These are phyloP conservation scores for Liposcelis brunnea DNA, from an alignment of 2,888 invertebrate species.

Conservation along the genomic window DNA sequence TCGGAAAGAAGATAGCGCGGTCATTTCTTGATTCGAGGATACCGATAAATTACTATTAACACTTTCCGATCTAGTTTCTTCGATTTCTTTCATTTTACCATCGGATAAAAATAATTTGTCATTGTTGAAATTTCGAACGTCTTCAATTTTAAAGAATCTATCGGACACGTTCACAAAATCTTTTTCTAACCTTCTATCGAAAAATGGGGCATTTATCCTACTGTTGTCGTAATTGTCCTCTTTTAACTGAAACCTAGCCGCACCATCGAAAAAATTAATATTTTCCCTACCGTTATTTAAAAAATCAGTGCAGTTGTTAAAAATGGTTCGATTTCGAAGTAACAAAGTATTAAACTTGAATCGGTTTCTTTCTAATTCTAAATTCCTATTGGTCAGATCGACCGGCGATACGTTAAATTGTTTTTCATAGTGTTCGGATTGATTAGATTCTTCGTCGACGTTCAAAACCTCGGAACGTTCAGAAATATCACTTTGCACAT, in stretches of 20 bases:
- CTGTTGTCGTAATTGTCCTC: no score
- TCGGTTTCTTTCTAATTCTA: conserved; percentile 12
- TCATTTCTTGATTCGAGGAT: conserved; percentile 1
- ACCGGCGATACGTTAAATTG: conserved; percentile 23
- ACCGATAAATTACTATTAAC: no score
- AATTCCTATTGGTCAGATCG: conserved; percentile 26
- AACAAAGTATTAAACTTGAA: conserved; percentile 2
- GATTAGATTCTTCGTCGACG: background rate
- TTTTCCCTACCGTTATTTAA: background rate
- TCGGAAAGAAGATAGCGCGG: conserved; percentile 14
- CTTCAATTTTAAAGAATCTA: no score
- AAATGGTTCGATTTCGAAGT: background rate
- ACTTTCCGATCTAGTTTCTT: background rate
- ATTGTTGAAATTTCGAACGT: no score
- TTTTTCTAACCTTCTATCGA: background rate
- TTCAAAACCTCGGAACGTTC: background rate
- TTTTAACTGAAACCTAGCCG: no score
- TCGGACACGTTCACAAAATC: background rate
- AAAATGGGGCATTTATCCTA: background rate
- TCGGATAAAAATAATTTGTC: no score
- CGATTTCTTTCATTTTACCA: background rate
- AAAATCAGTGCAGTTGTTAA: background rate
- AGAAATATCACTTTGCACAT: background rate
- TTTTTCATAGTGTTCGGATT: background rate
- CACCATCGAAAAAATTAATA: no score